These are phyloP conservation scores for Telmatochromis brichardi DNA, from an alignment of 2,113 vertebrate species.

Conservation along the genomic window DNA sequence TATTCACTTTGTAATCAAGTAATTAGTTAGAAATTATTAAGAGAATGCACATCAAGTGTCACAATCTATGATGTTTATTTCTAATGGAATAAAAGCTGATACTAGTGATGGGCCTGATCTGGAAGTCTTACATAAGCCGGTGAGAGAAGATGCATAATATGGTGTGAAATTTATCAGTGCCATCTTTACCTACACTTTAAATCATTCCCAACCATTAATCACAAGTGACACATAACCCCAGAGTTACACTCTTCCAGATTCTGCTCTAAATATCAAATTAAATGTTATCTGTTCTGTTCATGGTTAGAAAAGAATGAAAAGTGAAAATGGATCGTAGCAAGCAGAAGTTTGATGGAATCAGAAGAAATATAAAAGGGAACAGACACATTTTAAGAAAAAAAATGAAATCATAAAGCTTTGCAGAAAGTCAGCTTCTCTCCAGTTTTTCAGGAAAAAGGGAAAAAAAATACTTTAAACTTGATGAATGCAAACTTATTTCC, in stretches of 20 bases:
- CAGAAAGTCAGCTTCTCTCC: not conserved
- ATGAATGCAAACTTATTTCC: conserved; percentile 38
- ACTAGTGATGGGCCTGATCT: not conserved
- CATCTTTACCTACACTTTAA: not conserved
- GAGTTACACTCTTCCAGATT: not conserved
- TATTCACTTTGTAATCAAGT: not conserved
- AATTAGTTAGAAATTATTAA: not conserved
- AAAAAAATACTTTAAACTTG: conserved; percentile 2
- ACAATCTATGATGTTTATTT: not conserved
- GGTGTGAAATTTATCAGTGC: not conserved
- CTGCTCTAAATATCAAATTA: not conserved
- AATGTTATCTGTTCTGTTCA: not conserved
- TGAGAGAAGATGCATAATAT: not conserved
- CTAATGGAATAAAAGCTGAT: not conserved
- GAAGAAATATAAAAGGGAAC: not conserved
- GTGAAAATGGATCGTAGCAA: not conserved
- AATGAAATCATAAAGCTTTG: not conserved
- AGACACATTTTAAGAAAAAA: not conserved
- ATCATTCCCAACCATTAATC: not conserved
- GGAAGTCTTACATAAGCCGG: not conserved
- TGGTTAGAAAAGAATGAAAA: not conserved
- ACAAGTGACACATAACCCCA: not conserved
- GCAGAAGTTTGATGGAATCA: not conserved
- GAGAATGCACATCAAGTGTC: not conserved
- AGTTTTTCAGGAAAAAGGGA: not conserved